Conservation (phyloP, 2,113 vertebrate genomes). For the Oryctolagus cuniculus region mOryCun1.1 NC_091453.1:29139001-29139500, state of each 20-base stretch:
- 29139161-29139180: constrained; percentile 36
- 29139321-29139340: not conserved
- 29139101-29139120: not conserved
- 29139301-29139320: constrained; percentile 18
- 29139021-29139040: no score
- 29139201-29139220: not conserved
- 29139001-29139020: no score
- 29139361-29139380: constrained; percentile 5
- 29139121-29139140: not conserved
- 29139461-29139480: constrained; percentile 4
- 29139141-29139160: not conserved
- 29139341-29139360: constrained; percentile 45
- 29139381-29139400: constrained; percentile 5
- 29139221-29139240: constrained; percentile 26
- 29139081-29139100: not conserved
- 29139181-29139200: constrained; percentile 14
- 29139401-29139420: constrained; percentile 2
- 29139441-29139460: not conserved
- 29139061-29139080: not conserved
- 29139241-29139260: constrained; percentile 54
- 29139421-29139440: not conserved
- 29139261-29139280: not conserved
- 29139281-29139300: constrained; percentile 40
- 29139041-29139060: no score
- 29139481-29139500: not conserved